These are phyloP conservation scores for Xenotilapia longispinis DNA, from an alignment of 2,113 vertebrate species.

Conservation along the genomic window DNA sequence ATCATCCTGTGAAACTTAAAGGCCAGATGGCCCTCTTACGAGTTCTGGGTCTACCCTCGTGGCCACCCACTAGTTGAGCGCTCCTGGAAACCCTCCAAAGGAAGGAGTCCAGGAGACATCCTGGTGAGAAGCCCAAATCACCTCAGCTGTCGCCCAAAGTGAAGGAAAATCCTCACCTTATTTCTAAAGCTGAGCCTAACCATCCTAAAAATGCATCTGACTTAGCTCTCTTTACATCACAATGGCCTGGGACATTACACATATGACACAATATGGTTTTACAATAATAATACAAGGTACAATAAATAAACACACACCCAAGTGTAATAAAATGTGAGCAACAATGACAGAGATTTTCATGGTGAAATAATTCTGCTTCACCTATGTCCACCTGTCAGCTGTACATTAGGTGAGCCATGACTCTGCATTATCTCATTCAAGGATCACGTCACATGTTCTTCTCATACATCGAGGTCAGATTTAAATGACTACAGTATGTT, in stretches of 20 bases:
- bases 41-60: neutral
- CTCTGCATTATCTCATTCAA: neutral
- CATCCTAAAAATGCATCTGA: neutral
- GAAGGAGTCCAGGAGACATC: neutral
- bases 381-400: neutral
- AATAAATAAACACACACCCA: neutral
- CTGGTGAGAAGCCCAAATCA: neutral
- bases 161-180: neutral
- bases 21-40: neutral
- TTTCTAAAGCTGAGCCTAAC: neutral
- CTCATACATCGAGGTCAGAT: neutral
- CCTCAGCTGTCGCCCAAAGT: neutral
- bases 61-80: neutral
- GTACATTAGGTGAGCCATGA: constrained; percentile 24
- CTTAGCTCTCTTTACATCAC: neutral
- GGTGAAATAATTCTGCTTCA: neutral
- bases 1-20: neutral
- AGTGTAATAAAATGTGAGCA: neutral
- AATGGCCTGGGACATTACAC: neutral
- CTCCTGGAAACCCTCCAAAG: neutral
- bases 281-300: accelerated
- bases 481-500: neutral
- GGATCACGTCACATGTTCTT: neutral
- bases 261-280: accelerated
- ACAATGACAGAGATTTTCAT: neutral